A percentile compares a stretch with the other conserved stretches of the same genome.
Evolutionary conservation across 2,888 invertebrate species (phyloP).

Genomic region (Linhomoeus sp.): DNA sequence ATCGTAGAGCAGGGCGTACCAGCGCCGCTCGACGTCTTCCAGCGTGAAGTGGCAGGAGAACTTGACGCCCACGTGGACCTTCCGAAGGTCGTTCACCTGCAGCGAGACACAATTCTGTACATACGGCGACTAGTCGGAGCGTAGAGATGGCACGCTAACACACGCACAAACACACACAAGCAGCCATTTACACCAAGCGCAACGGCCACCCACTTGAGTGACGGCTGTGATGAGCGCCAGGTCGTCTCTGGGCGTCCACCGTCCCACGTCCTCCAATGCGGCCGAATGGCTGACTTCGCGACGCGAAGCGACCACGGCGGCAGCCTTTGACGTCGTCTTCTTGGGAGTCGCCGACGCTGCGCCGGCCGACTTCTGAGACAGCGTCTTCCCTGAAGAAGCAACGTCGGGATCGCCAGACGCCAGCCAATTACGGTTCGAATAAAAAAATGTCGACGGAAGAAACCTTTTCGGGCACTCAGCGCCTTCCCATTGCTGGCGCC

Average conservation of each 20-base stretch:
- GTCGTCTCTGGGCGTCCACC: constrained; percentile 96
- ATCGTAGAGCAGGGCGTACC: constrained; percentile 87
- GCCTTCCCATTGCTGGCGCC: too few species aligned
- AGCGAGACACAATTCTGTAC: background rate
- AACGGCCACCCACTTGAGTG: constrained; percentile 45
- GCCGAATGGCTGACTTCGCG: background rate
- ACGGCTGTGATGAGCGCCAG: constrained; percentile 75
- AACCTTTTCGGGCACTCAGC: too few species aligned
- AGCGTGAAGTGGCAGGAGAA: constrained; percentile 86
- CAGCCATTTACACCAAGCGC: background rate
- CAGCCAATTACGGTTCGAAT: too few species aligned
- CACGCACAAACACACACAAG: too few species aligned
- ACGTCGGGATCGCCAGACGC: too few species aligned
- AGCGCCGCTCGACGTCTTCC: constrained; percentile 77
- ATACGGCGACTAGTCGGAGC: background rate
- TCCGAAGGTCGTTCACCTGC: constrained; percentile 45
- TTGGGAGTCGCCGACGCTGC: too few species aligned
- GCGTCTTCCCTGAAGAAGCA: background rate
- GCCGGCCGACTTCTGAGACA: too few species aligned
- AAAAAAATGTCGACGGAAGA: too few species aligned
- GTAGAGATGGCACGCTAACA: too few species aligned
- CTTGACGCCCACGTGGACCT: constrained; percentile 68
- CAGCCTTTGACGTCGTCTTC: background rate
- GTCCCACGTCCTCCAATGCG: constrained; percentile 39
- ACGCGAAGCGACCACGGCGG: background rate